Percentiles rank a stretch among this genome's conserved stretches.
phyloP scores from a whole-genome alignment of 2,888 invertebrate genomes.

The Eristalis arbustorum region DNA sequence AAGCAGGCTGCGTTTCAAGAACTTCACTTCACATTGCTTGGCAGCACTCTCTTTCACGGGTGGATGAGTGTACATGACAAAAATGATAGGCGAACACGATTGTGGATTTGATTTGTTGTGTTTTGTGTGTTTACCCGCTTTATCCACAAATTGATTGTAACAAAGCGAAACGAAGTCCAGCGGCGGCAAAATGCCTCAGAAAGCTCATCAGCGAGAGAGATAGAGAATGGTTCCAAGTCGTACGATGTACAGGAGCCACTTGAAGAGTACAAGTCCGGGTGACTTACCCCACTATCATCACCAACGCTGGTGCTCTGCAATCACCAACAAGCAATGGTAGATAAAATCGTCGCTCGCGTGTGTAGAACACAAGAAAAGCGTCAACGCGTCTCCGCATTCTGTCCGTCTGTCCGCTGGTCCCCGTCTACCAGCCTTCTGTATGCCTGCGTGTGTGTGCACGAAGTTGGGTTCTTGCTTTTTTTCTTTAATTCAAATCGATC shows the following conservation, averaged over 20 bases:
- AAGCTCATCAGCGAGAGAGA: constrained; percentile 10
- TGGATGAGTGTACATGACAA: constrained; percentile 69
- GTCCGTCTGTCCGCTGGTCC: constrained; percentile 1
- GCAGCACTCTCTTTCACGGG: constrained; percentile 8
- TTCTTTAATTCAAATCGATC: constrained; percentile 67
- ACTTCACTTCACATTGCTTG: neutral
- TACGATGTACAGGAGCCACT: constrained; percentile 48
- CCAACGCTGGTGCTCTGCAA: constrained; percentile 9
- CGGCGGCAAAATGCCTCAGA: constrained; percentile 45
- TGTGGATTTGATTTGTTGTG: constrained; percentile 69
- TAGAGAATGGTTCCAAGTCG: constrained; percentile 27
- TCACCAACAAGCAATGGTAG: constrained; percentile 28
- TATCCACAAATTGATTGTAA: constrained; percentile 57
- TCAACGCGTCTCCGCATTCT: constrained; percentile 1
- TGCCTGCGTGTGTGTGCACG: constrained; percentile 11
- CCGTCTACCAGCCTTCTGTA: constrained; percentile 6
- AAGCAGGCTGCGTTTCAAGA: constrained; percentile 31
- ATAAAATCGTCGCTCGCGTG: constrained; percentile 37
- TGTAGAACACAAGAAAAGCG: constrained; percentile 14
- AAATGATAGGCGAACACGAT: constrained; percentile 68
- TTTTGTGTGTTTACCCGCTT: constrained; percentile 47
- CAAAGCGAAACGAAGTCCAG: constrained; percentile 51
- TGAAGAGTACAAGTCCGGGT: constrained; percentile 33
- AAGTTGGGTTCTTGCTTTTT: constrained; percentile 2
- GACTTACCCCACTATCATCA: constrained; percentile 29